A percentile compares a stretch with the other conserved stretches of the same genome.
phyloP scores from a whole-genome alignment of 2,797 vertebrate species.

The Hoplostethus atlanticus region DNA sequence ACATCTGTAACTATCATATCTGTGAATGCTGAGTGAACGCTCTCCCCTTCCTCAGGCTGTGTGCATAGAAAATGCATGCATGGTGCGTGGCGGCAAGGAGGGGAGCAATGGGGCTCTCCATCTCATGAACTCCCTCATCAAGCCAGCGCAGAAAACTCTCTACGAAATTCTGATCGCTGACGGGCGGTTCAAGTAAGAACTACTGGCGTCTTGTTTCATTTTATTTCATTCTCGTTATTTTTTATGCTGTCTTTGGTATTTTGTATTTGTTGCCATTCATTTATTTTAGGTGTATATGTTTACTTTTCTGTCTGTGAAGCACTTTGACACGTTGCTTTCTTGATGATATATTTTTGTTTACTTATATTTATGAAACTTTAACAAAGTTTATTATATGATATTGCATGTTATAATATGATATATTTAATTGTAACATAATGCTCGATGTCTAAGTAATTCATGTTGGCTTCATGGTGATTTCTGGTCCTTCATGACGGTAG shows the following conservation, averaged over 20 bases:
- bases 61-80: conserved; percentile 96
- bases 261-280: background rate
- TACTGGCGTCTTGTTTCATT: background rate
- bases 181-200: conserved; percentile 92
- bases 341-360: background rate
- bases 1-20: conserved; percentile 27
- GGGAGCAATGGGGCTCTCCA: conserved; percentile 94
- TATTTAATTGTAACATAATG: no score
- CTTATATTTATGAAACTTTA: no score
- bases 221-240: background rate
- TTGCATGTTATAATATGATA: no score
- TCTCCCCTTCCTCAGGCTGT: conserved; percentile 84
- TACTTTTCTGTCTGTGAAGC: background rate
- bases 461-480: background rate
- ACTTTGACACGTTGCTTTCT: background rate
- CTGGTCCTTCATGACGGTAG: conserved; percentile 70
- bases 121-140: conserved; percentile 89
- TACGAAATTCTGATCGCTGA: conserved; percentile 88
- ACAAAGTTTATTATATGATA: no score
- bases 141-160: conserved; percentile 87
- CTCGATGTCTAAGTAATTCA: no score
- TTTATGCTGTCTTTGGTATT: background rate
- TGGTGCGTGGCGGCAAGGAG: conserved; percentile 93
- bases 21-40: conserved; percentile 19
- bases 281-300: background rate